phyloP scores from a whole-genome alignment of 2,113 vertebrate species.

The Hydrochoerus hydrochaeris region DNA sequence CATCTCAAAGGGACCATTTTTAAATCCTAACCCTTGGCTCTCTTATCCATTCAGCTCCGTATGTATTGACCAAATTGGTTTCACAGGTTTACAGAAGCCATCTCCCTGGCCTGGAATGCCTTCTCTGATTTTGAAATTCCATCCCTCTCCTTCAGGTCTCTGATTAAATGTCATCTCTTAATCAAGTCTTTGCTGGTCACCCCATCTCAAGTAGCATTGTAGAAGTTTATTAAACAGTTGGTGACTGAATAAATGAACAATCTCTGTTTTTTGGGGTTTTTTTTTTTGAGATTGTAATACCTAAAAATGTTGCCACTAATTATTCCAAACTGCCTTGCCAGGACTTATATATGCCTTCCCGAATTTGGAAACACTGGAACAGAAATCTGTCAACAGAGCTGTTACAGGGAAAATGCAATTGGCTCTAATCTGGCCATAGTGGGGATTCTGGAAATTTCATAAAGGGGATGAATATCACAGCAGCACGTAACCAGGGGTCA shows the following conservation, averaged over 20 bases:
- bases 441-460: neutral
- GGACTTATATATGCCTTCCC: constrained; percentile 61
- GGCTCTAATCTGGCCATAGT: neutral
- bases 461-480: fast-evolving
- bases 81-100: neutral
- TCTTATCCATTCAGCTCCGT: neutral
- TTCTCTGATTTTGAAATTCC: neutral
- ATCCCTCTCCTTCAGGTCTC: neutral
- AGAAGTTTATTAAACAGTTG: constrained; percentile 52
- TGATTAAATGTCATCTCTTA: neutral
- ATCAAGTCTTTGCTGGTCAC: neutral
- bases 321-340: constrained; percentile 69
- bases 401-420: constrained; percentile 19
- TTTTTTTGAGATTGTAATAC: constrained; percentile 20
- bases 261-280: neutral
- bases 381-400: constrained; percentile 68
- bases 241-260: constrained; percentile 49
- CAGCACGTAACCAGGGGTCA: neutral
- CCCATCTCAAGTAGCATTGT: neutral
- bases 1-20: neutral
- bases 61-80: neutral
- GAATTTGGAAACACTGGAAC: constrained; percentile 60
- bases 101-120: neutral
- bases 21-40: neutral
- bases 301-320: constrained; percentile 45